A percentile compares a stretch with the other conserved stretches of the same genome.
Conservation (phyloP, 1,140 invertebrate species). For the Zaprionus ghesquierei region DNA sequence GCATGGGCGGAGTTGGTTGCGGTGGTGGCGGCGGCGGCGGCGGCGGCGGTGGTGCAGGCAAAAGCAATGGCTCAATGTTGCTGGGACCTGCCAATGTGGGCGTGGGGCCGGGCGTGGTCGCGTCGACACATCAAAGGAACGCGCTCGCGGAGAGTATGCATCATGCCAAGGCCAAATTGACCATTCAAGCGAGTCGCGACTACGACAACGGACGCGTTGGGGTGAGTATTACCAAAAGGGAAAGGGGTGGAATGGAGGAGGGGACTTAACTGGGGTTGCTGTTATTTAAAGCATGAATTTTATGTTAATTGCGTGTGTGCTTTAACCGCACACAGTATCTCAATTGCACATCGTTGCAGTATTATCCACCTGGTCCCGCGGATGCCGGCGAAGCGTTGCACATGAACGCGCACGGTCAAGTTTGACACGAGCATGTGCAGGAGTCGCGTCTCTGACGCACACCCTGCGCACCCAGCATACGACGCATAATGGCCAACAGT, state of each 20-base stretch:
- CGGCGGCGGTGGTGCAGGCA: slow-evolving; percentile 83
- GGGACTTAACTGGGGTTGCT: background rate
- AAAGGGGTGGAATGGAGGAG: background rate
- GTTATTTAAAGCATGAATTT: slow-evolving; percentile 43
- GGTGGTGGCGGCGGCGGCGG: slow-evolving; percentile 4
- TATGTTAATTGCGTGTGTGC: slow-evolving; percentile 38
- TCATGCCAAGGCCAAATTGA: slow-evolving; percentile 92
- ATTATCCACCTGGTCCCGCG: slow-evolving; percentile 88
- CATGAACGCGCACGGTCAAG: slow-evolving; percentile 87
- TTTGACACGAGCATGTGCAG: slow-evolving; percentile 80
- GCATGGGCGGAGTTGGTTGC: background rate
- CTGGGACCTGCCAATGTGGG: slow-evolving; percentile 51
- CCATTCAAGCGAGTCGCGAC: slow-evolving; percentile 89
- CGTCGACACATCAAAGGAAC: slow-evolving; percentile 87
- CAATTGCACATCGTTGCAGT: slow-evolving; percentile 85
- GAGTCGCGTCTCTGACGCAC: slow-evolving; percentile 82
- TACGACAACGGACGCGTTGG: slow-evolving; percentile 88
- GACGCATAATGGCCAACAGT: slow-evolving; percentile 82
- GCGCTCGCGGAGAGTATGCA: slow-evolving; percentile 93
- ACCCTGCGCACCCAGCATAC: slow-evolving; percentile 81
- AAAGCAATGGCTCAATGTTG: slow-evolving; percentile 70
- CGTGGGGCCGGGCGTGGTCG: slow-evolving; percentile 73
- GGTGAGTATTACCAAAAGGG: slow-evolving; percentile 51
- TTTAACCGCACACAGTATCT: slow-evolving; percentile 71
- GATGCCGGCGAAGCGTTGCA: slow-evolving; percentile 87